Base-by-base conservation (phyloP, 1,140 invertebrate species). In the Heliothis virescens region DNA sequence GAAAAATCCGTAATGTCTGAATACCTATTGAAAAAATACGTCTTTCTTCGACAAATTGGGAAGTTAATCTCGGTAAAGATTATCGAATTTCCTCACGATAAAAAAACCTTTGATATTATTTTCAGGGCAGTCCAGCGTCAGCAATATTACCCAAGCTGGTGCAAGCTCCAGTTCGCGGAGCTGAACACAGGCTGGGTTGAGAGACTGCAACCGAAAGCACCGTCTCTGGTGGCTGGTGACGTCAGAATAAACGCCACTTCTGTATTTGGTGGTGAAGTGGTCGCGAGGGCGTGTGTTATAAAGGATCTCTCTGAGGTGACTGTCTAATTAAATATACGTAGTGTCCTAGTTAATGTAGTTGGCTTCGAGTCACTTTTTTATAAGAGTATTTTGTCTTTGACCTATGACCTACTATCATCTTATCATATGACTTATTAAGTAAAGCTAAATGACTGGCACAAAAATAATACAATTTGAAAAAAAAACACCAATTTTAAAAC, bases 201-300 rank as follows among this genome's bases (percentile, higher is more conserved):
- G 60, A 96, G 96, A 29, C 84, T 94, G 9, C 79, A 77, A n/a
- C 48, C 48, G 10, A 73, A 69, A 12, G 84, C 82, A 1, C 85
- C 78, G 3, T 48, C 69, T 16, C 34, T 90, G 41, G 86, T 77
- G 21, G 72, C 81, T 15, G 89, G 85, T 3, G 90, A 87, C 71
- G 84, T 87, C 10, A 90, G 86, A 59, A 82, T 97, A 47, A 82
- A 89, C 87, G 97, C 97, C 18, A 97, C 97, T 7, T 96, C 97
- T 1, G 97, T 98, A 0, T 97, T 95, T 86, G 92, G 95, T 13
- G 97, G 98, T 18, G 94, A 95, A 18, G 95, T 97, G 0, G 93
- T 95, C 50, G 97, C 96, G 1, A 95, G 95, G 78, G 98, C 96
- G 1, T 96, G 97, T 86, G 97, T 98, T 21, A 96, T 97, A 21